Conservation (phyloP, 2,888 invertebrate species). For the Balanococcus diminutus region DNA sequence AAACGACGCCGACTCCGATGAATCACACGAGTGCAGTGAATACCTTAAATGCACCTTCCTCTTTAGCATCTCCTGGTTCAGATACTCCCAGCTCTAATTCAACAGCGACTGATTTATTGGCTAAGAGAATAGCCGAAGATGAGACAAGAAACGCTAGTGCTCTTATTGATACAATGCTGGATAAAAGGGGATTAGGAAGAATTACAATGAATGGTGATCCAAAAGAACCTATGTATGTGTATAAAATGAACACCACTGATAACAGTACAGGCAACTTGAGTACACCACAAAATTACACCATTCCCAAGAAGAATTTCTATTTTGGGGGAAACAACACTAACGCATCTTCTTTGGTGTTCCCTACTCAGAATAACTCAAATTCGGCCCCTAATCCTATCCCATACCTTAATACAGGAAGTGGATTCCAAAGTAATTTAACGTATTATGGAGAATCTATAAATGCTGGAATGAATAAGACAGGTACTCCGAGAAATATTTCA, state of each 20-base stretch:
- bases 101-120: background rate
- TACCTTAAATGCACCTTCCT: background rate
- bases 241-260: background rate
- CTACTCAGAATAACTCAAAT: background rate
- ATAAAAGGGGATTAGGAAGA: background rate
- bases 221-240: background rate
- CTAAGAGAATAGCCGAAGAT: conserved; percentile 13
- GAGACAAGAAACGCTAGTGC: background rate
- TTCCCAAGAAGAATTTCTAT: background rate
- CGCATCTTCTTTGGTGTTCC: background rate
- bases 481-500: background rate
- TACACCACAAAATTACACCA: background rate
- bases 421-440: background rate
- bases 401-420: background rate
- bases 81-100: background rate
- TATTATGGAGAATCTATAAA: background rate
- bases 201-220: background rate
- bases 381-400: background rate
- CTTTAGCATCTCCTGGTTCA: background rate
- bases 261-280: background rate
- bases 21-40: background rate
- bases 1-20: background rate
- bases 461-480: background rate
- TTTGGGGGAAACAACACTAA: background rate
- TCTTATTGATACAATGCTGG: background rate